Percentiles rank a stretch among this genome's conserved stretches.
phyloP scores from a whole-genome alignment of 2,113 vertebrate species.

The Stomatorhinus ivindoensis region DNA sequence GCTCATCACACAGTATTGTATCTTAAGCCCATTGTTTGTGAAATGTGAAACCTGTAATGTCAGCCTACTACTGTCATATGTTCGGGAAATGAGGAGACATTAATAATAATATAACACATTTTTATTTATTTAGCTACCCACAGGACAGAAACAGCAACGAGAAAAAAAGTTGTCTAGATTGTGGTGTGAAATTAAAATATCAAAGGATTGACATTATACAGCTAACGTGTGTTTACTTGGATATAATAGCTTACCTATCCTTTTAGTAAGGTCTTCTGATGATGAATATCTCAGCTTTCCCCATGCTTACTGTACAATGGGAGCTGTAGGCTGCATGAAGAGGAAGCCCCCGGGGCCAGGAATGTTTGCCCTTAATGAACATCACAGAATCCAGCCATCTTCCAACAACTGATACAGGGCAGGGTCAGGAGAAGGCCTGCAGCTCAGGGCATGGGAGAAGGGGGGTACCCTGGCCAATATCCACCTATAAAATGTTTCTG shows the following conservation, averaged over 20 bases:
- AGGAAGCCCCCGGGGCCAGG: background rate
- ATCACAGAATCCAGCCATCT: background rate
- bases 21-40: background rate
- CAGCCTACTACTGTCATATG: background rate
- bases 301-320: background rate
- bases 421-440: background rate
- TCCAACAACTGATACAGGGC: background rate
- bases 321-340: background rate
- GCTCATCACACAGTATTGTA: background rate
- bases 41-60: background rate
- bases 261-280: background rate
- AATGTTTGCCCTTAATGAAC: background rate
- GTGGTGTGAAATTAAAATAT: background rate
- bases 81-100: background rate
- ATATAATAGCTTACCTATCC: slow-evolving; percentile 62
- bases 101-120: too few relatives aligned
- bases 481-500: background rate
- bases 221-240: background rate
- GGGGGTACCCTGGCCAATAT: background rate
- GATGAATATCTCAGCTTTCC: background rate
- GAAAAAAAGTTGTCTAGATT: background rate
- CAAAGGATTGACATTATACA: background rate
- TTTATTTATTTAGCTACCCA: background rate
- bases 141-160: background rate
- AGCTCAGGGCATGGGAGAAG: background rate